Percentiles rank a stretch among this genome's conserved stretches.
Conservation (phyloP, 2,797 vertebrate genomes). For the Synanceia verrucosa region DNA sequence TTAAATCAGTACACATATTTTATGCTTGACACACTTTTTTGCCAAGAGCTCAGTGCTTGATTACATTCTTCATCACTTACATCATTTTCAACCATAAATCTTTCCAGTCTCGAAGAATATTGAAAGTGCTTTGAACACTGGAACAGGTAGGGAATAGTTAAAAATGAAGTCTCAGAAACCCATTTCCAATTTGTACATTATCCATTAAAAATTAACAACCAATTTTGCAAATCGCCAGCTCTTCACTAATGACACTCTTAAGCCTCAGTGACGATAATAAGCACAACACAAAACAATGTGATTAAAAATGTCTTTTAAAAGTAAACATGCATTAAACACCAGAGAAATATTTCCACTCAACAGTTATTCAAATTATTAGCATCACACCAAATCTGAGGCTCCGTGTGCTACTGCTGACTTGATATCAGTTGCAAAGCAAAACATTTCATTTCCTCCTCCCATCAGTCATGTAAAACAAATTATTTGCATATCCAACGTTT, state of each 20-base stretch:
- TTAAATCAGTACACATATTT: neutral
- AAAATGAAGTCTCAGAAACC: slow-evolving; percentile 29
- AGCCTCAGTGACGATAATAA: slow-evolving; percentile 30
- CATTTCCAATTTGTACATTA: slow-evolving; percentile 29
- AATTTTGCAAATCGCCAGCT: slow-evolving; percentile 13
- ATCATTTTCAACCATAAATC: neutral
- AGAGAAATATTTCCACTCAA: slow-evolving; percentile 11
- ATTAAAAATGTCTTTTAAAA: slow-evolving; percentile 22
- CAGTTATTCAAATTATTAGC: slow-evolving; percentile 15
- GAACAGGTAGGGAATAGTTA: slow-evolving; percentile 7
- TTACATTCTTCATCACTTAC: too few species aligned
- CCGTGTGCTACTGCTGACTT: slow-evolving; percentile 28
- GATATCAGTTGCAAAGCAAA: slow-evolving; percentile 22
- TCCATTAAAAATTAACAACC: slow-evolving; percentile 56
- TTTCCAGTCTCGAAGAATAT: neutral
- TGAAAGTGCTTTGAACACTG: neutral
- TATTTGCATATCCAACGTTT: neutral
- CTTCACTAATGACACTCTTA: slow-evolving; percentile 41
- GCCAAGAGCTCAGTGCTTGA: neutral
- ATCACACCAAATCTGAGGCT: slow-evolving; percentile 14
- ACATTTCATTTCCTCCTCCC: slow-evolving; percentile 24
- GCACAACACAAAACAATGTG: slow-evolving; percentile 27
- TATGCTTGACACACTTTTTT: neutral
- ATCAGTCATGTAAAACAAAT: slow-evolving; percentile 19
- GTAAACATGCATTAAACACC: neutral